A percentile compares a stretch with the other conserved stretches of the same genome.
Evolutionary conservation across 2,797 vertebrate genomes (phyloP).

Genomic region (Tenualosa thibaudeaui): DNA sequence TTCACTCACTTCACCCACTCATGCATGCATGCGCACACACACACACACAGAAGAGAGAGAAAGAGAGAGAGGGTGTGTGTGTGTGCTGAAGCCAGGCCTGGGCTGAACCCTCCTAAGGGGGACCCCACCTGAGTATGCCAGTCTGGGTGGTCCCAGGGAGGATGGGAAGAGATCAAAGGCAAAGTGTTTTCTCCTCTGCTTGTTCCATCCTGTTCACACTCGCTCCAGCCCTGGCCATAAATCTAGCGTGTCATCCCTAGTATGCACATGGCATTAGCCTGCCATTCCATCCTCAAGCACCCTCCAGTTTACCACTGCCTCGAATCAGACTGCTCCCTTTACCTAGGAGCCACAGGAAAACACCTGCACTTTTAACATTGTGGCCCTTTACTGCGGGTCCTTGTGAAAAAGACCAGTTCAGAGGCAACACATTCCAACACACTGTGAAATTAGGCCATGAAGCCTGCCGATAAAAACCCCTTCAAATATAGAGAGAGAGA

Average conservation of each 20-base stretch:
- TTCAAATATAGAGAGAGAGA: background rate
- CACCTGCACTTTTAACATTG: background rate
- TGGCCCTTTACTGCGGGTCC: background rate
- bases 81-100: background rate
- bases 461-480: background rate
- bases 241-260: constrained; percentile 42
- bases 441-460: background rate
- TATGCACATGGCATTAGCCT: constrained; percentile 22
- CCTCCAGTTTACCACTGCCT: background rate
- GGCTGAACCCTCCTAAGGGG: background rate
- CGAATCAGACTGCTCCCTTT: background rate
- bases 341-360: too few relatives aligned
- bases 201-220: constrained; percentile 34
- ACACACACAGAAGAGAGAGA: background rate
- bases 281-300: background rate
- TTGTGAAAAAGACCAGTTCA: background rate
- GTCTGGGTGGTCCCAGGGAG: constrained; percentile 31
- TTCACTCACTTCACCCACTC: constrained; percentile 6
- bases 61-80: background rate
- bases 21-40: background rate
- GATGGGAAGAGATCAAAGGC: background rate
- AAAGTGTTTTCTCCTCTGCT: background rate
- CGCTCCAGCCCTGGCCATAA: constrained; percentile 37
- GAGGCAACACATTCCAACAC: background rate
- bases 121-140: background rate